Conservation (phyloP, 2,888 invertebrate species). For the Habroteleia sp. region DNA sequence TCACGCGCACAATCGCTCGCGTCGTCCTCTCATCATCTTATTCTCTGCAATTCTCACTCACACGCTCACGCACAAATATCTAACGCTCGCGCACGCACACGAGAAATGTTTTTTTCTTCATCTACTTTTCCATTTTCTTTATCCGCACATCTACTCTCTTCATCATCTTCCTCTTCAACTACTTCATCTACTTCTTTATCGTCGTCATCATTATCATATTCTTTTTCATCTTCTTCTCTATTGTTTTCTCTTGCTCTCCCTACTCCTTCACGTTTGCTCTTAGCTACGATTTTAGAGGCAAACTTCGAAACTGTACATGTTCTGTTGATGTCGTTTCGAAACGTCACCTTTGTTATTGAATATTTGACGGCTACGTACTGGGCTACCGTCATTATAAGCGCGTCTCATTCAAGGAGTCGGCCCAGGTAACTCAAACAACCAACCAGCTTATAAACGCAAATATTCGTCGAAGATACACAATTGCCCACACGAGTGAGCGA, state of each 20-base stretch:
- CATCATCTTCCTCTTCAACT: not conserved
- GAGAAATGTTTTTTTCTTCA: conserved; percentile 13
- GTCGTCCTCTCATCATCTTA: conserved; percentile 23
- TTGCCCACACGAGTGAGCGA: conserved; percentile 45
- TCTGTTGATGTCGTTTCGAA: conserved; percentile 61
- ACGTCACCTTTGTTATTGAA: conserved; percentile 32
- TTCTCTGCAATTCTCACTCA: conserved; percentile 45
- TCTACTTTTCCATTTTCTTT: no score
- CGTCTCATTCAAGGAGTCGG: conserved; percentile 29
- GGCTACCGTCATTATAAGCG: conserved; percentile 39
- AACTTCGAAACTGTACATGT: conserved; percentile 62
- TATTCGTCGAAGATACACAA: conserved; percentile 34
- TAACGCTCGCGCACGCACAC: conserved; percentile 36
- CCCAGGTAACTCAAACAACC: conserved; percentile 39
- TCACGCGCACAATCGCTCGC: conserved; percentile 59
- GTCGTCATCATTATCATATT: no score
- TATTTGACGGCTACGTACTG: conserved; percentile 46
- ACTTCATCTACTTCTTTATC: no score
- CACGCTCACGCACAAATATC: conserved; percentile 58
- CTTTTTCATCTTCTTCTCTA: not conserved
- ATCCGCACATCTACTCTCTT: no score
- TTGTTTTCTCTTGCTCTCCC: no score
- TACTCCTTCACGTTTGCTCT: conserved; percentile 20
- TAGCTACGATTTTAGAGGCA: conserved; percentile 53
- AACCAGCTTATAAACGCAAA: conserved; percentile 21